Evolutionary conservation across 2,888 invertebrate species (phyloP), one percentile per base, ranked within the genome.

Genomic region (Fissipunctia ypsillon): DNA sequence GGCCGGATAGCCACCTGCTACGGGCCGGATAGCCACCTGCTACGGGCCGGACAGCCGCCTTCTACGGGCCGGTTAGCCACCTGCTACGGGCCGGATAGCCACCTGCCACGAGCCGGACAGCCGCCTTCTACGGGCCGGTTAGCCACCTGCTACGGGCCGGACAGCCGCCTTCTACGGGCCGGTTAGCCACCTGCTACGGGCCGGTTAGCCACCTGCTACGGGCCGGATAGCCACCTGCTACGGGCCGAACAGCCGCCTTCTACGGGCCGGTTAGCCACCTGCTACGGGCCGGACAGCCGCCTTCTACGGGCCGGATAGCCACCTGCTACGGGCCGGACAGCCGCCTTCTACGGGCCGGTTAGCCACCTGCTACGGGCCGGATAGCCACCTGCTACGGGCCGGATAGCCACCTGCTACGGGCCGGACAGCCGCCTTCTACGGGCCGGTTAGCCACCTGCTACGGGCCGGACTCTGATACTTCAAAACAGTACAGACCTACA

Each of bases 251-350:
- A n/a, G n/a, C n/a, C n/a, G n/a, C n/a, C n/a, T n/a, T n/a, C n/a
- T n/a, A n/a, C n/a, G n/a, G n/a, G n/a, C n/a, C n/a, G n/a, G n/a
- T 35, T 35, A 35, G 41, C 52, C 5, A 12, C 0, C 5, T 22
- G 43, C 65, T 73, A 73, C 65, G 54, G 3, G 12, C 4, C 38
- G 7, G 28, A n/a, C n/a, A n/a, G n/a, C n/a, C n/a, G n/a, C n/a
- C n/a, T n/a, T n/a, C n/a, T n/a, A n/a, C n/a, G n/a, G n/a, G n/a
- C n/a, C n/a, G n/a, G n/a, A 6, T 35, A 35, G 41, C 52, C 5
- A 12, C 0, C 5, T 22, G 43, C 65, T 73, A 73, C 65, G 54
- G 3, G 12, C 4, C 38, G 7, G 28, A n/a, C n/a, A n/a, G n/a
- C n/a, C n/a, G n/a, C n/a, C n/a, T n/a, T n/a, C n/a, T n/a, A n/a